Evolutionary conservation across 2,888 invertebrate species (phyloP).

Genomic region (Drosophila dives): DNA sequence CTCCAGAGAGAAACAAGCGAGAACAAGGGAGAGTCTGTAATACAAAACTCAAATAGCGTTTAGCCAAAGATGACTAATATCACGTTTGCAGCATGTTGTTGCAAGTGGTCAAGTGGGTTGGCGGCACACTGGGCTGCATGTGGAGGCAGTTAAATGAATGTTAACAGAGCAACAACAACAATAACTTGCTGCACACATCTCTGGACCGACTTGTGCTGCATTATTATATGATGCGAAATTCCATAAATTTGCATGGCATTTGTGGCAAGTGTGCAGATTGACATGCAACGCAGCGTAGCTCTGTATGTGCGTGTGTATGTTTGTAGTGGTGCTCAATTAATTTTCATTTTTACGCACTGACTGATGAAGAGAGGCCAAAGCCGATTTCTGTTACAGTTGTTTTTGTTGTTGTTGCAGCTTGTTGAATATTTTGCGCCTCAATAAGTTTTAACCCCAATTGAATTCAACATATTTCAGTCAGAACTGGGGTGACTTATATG

Average conservation of each 20-base stretch:
- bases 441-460: constrained; percentile 71
- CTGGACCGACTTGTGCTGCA: constrained; percentile 19
- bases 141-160: constrained; percentile 60
- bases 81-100: constrained; percentile 49
- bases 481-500: constrained; percentile 36
- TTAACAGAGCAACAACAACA: constrained; percentile 45
- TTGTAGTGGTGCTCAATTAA: constrained; percentile 61
- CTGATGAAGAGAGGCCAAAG: constrained; percentile 42
- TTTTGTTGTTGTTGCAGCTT: constrained; percentile 29
- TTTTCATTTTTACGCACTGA: constrained; percentile 59
- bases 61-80: constrained; percentile 78
- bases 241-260: constrained; percentile 62
- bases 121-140: constrained; percentile 28
- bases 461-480: constrained; percentile 30
- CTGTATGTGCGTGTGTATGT: constrained; percentile 7
- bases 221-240: constrained; percentile 32
- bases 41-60: constrained; percentile 70
- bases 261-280: constrained; percentile 61
- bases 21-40: constrained; percentile 43
- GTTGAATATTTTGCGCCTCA: constrained; percentile 59
- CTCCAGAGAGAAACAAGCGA: constrained; percentile 21
- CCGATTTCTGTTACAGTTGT: constrained; percentile 22
- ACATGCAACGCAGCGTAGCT: constrained; percentile 43
- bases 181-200: constrained; percentile 27
- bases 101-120: constrained; percentile 66